Conservation (phyloP, 2,888 invertebrate species). For the Argyra leucocephala region DNA sequence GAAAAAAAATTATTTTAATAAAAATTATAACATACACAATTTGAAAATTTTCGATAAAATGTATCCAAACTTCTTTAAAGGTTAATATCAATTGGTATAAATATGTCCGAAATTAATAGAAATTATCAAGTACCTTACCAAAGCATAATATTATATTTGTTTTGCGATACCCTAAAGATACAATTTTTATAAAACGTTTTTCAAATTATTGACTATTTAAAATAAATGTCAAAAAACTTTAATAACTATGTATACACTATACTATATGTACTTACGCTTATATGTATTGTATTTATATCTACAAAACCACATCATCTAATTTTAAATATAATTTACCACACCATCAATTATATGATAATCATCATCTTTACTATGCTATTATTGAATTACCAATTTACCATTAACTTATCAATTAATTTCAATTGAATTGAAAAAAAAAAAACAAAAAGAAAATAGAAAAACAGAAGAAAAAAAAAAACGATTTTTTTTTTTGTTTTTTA, state of each 20-base stretch:
- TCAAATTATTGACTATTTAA: background rate
- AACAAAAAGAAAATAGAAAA: background rate
- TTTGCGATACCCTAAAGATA: no score
- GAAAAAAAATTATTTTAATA: no score
- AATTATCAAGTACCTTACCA: no score
- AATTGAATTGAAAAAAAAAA: background rate
- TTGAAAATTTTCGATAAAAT: no score
- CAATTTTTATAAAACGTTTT: background rate
- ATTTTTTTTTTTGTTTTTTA: background rate
- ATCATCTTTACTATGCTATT: background rate
- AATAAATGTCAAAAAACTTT: background rate
- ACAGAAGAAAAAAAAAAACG: background rate
- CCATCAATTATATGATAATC: background rate
- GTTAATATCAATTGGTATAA: no score
- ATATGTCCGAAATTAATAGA: no score
- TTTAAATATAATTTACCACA: background rate
- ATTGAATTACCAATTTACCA: slow-evolving; percentile 3
- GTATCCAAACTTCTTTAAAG: no score
- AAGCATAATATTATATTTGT: no score
- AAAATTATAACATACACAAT: no score
- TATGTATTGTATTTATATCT: no score
- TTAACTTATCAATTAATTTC: slow-evolving; percentile 3
- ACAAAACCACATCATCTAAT: background rate
- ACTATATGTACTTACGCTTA: background rate
- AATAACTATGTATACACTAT: background rate